phyloP scores from a whole-genome alignment of 2,113 vertebrate species.

The Oryzias melastigma region DNA sequence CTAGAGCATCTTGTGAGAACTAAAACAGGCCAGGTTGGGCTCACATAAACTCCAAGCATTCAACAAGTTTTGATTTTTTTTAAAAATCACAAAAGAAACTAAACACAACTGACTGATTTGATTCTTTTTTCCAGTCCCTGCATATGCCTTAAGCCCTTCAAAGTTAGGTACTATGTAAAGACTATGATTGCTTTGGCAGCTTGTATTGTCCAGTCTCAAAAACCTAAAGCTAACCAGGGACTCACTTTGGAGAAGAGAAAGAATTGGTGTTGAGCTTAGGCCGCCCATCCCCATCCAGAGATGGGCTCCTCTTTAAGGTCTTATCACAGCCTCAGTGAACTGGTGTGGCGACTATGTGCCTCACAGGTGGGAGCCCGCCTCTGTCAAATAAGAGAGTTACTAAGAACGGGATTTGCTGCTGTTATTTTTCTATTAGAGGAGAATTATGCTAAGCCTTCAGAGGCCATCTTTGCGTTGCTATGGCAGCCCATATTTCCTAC shows the following conservation, averaged over 20 bases:
- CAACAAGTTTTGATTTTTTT: conserved; percentile 7
- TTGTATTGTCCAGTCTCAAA: conserved; percentile 70
- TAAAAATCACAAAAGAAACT: conserved; percentile 21
- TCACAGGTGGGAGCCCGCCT: conserved; percentile 88
- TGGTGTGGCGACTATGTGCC: conserved; percentile 78
- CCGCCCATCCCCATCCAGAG: conserved; percentile 72
- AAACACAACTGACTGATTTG: conserved; percentile 24
- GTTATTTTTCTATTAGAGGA: conserved; percentile 98
- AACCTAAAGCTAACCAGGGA: conserved; percentile 65
- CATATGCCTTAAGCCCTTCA: conserved; percentile 65
- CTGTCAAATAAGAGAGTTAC: conserved; percentile 88
- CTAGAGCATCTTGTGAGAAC: conserved; percentile 14
- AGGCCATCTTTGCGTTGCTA: conserved; percentile 98
- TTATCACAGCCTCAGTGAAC: conserved; percentile 73
- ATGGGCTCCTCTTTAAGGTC: conserved; percentile 70
- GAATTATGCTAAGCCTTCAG: conserved; percentile 96
- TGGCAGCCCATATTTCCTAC: conserved; percentile 97
- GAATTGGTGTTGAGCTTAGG: conserved; percentile 74
- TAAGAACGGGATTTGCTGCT: conserved; percentile 95
- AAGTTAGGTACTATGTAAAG: conserved; percentile 66
- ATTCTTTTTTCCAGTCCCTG: conserved; percentile 46
- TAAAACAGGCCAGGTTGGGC: conserved; percentile 10
- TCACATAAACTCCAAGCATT: neutral
- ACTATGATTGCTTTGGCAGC: conserved; percentile 69
- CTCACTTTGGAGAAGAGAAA: conserved; percentile 66